These are phyloP conservation scores for Colaptes auratus DNA, from an alignment of 2,113 vertebrate genomes.

Conservation along the genomic window DNA sequence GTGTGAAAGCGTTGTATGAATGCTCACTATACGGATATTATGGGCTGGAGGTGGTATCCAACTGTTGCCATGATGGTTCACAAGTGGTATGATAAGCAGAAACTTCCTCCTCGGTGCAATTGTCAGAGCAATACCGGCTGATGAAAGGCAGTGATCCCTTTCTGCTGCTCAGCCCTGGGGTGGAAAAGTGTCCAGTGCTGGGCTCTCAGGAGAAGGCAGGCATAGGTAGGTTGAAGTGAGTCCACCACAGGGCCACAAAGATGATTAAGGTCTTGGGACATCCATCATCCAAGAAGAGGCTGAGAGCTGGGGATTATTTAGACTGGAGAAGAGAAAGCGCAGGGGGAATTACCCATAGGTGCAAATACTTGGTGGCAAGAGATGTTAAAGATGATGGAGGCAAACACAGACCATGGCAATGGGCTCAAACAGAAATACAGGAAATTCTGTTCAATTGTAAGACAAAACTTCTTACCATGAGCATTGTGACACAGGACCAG, in stretches of 20 bases:
- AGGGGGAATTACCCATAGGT: accelerated
- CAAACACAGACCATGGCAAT: neutral
- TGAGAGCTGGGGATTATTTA: neutral
- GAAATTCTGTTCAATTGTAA: neutral
- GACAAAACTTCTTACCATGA: neutral
- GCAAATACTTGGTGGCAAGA: neutral
- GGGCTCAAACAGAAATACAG: neutral
- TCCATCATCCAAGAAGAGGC: neutral
- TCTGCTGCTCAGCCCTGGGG: neutral
- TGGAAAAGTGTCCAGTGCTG: neutral
- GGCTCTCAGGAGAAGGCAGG: neutral
- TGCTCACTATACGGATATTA: neutral
- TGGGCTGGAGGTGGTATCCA: neutral
- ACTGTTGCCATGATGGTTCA: neutral
- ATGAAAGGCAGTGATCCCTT: neutral
- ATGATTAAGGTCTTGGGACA: neutral
- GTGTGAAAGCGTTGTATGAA: no score
- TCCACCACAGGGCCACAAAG: neutral
- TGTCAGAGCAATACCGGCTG: no score
- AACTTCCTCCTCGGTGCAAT: accelerated
- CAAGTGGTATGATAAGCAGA: neutral
- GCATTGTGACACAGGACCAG: neutral
- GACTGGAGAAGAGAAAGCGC: neutral
- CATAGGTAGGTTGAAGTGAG: neutral
- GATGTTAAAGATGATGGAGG: neutral